Evolutionary conservation across 2,113 vertebrate species (phyloP).

Genomic region (Conger conger): DNA sequence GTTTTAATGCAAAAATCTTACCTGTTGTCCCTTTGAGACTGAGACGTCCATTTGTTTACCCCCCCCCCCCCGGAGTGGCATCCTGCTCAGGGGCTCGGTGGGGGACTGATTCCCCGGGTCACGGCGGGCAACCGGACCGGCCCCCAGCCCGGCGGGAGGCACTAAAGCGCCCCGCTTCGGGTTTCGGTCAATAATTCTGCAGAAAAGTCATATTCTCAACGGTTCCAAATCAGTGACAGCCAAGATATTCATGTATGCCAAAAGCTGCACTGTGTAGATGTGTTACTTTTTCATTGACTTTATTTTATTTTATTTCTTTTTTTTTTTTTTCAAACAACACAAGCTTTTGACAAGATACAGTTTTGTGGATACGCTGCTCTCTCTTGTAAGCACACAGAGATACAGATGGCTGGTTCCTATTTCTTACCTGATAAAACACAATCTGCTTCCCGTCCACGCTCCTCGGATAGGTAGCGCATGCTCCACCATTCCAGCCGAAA

Average conservation of each 20-base stretch:
- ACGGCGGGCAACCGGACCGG: neutral
- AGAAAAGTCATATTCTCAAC: neutral
- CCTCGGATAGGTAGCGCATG: neutral
- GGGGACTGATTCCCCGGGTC: neutral
- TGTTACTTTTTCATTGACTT: neutral
- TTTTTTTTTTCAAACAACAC: neutral
- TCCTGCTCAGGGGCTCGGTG: neutral
- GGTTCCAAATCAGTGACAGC: neutral
- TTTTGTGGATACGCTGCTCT: neutral
- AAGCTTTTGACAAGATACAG: neutral
- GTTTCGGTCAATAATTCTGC: neutral
- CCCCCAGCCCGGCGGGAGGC: neutral
- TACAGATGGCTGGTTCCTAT: neutral
- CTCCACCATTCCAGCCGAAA: neutral
- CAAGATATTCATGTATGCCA: neutral
- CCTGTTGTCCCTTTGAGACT: no score
- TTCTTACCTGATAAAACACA: neutral
- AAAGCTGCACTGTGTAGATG: neutral
- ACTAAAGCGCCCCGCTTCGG: neutral
- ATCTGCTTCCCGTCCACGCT: neutral
- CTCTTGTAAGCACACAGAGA: neutral
- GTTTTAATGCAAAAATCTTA: no score
- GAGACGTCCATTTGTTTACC: neutral
- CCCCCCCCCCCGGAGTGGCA: neutral
- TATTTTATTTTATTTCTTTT: neutral